Evolutionary conservation across 2,113 vertebrate species (phyloP).

Genomic region (Cairina moschata): DNA sequence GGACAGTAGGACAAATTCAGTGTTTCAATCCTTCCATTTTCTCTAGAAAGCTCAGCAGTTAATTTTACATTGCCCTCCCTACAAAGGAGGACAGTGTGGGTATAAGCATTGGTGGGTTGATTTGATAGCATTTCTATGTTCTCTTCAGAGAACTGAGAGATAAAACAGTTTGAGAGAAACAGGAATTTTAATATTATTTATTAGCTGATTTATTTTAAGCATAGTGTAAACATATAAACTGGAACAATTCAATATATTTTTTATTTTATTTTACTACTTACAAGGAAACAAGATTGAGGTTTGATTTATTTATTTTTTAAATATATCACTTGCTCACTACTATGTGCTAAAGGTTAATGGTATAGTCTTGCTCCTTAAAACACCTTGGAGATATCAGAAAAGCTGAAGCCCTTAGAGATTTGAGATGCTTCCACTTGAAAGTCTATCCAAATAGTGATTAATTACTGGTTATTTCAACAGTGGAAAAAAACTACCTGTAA

Average conservation of each 20-base stretch:
- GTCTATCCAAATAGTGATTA: constrained; percentile 46
- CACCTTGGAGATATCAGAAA: constrained; percentile 15
- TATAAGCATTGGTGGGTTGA: background rate
- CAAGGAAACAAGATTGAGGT: background rate
- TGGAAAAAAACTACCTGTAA: background rate
- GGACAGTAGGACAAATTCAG: background rate
- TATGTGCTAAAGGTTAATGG: background rate
- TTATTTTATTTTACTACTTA: background rate
- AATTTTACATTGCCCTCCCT: background rate
- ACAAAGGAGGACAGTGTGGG: fast-evolving
- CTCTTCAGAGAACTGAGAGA: background rate
- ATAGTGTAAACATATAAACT: background rate
- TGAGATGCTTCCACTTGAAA: constrained; percentile 17
- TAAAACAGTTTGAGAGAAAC: background rate
- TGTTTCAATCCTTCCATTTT: background rate
- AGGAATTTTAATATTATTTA: background rate
- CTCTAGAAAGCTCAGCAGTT: background rate
- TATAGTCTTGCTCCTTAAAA: background rate
- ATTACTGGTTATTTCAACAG: constrained; percentile 36
- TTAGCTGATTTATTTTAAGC: background rate
- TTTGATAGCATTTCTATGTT: background rate
- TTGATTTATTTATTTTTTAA: background rate
- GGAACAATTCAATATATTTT: background rate
- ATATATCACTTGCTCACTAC: background rate
- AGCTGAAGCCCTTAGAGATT: constrained; percentile 10